Conservation (phyloP, 2,113 vertebrate genomes). For the Semicossyphus pulcher region DNA sequence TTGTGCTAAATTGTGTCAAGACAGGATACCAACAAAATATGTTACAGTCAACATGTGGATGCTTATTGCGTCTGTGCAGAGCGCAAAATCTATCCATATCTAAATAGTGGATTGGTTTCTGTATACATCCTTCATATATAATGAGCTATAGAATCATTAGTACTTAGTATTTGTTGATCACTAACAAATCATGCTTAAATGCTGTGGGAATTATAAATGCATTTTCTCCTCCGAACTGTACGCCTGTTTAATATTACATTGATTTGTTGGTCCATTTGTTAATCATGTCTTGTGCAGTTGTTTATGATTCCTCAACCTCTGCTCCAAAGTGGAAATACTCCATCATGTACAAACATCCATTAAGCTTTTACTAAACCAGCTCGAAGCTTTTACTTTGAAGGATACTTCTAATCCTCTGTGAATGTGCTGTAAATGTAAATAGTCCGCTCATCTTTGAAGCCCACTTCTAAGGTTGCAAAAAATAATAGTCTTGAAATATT, state of each 20-base stretch:
- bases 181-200: neutral
- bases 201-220: neutral
- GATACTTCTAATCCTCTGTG: constrained; percentile 29
- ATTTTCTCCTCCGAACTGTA: neutral
- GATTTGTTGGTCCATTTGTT: constrained; percentile 4
- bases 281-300: neutral
- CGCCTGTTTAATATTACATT: neutral
- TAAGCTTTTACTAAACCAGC: constrained; percentile 6
- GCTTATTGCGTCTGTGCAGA: neutral
- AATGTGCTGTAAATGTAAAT: constrained; percentile 32
- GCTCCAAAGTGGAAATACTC: constrained; percentile 8
- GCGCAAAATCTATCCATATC: neutral
- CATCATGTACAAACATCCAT: constrained; percentile 12
- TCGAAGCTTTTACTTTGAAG: constrained; percentile 27
- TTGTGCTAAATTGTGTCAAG: neutral
- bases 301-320: constrained; percentile 6
- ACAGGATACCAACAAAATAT: neutral
- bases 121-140: neutral
- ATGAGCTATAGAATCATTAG: neutral
- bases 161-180: neutral
- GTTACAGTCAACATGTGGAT: neutral
- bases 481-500: constrained; percentile 64
- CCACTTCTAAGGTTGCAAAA: constrained; percentile 37
- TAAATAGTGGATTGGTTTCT: neutral
- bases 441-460: constrained; percentile 26